Evolutionary conservation across 2,113 vertebrate species (phyloP).

Genomic region (Clarias magur): DNA sequence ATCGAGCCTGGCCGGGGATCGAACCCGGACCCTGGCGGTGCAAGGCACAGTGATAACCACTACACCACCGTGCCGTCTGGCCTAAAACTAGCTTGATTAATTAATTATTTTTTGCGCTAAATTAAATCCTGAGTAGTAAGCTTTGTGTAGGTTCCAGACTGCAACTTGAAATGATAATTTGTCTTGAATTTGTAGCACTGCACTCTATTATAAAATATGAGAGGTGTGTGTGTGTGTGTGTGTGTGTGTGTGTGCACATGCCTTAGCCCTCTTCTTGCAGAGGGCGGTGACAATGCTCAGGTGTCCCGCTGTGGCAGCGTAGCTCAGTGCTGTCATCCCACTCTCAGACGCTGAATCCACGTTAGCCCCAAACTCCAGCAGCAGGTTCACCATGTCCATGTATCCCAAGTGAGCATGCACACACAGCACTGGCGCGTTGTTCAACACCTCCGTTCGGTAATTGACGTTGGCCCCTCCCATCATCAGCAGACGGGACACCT

Average conservation of each 20-base stretch:
- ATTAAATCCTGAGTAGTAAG: neutral
- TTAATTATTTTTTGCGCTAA: neutral
- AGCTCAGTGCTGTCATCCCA: slow-evolving; percentile 88
- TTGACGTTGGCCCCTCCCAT: slow-evolving; percentile 94
- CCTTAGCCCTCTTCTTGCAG: slow-evolving; percentile 91
- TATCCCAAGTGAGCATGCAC: slow-evolving; percentile 95
- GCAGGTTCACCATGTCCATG: slow-evolving; percentile 91
- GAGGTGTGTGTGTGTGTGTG: neutral
- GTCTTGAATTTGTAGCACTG: neutral
- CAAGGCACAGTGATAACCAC: too few relatives aligned
- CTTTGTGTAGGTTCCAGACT: neutral
- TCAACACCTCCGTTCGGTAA: slow-evolving; percentile 93
- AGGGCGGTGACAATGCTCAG: slow-evolving; percentile 88
- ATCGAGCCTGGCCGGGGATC: too few relatives aligned
- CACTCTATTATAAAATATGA: neutral
- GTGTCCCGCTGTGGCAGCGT: slow-evolving; percentile 87
- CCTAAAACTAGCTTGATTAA: neutral
- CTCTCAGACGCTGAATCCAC: slow-evolving; percentile 89
- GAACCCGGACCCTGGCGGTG: too few relatives aligned
- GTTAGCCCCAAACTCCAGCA: slow-evolving; percentile 88
- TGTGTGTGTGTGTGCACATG: slow-evolving; percentile 49
- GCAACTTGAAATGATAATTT: neutral
- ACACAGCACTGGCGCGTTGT: slow-evolving; percentile 92
- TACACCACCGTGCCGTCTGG: too few relatives aligned
- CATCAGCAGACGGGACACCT: slow-evolving; percentile 96